Evolutionary conservation across 2,888 invertebrate genomes (phyloP).

Genomic region (Baccha elongata): DNA sequence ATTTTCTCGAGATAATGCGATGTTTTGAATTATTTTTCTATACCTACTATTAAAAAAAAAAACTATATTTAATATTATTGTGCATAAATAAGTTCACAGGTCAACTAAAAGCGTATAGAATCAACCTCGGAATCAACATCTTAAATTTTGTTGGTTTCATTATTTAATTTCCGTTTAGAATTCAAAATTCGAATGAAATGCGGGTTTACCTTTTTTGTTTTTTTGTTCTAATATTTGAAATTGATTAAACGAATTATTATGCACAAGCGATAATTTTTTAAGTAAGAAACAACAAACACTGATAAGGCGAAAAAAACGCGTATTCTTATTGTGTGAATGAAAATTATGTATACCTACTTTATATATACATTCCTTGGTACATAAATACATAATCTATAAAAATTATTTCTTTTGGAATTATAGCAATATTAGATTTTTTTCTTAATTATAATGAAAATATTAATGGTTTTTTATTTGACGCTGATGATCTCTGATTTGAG

Average conservation of each 20-base stretch:
- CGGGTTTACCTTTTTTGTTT: background rate
- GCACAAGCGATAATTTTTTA: too few species aligned
- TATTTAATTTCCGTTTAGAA: background rate
- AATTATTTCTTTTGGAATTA: background rate
- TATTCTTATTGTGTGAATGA: background rate
- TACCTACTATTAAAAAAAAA: background rate
- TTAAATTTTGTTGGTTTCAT: too few species aligned
- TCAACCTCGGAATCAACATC: background rate
- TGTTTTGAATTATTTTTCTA: background rate
- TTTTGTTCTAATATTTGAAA: too few species aligned
- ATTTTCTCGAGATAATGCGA: background rate
- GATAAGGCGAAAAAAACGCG: background rate
- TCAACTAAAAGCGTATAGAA: background rate
- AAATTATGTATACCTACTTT: too few species aligned
- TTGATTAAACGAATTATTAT: too few species aligned
- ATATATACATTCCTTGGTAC: too few species aligned
- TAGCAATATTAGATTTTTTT: too few species aligned
- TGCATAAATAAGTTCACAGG: slow-evolving; percentile 18
- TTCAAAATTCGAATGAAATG: background rate
- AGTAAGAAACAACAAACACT: background rate
- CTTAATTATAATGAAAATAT: too few species aligned
- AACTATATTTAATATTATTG: background rate
- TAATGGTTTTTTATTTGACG: too few species aligned
- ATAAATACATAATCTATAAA: too few species aligned
- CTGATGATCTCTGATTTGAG: too few species aligned